Base-by-base conservation (phyloP, 1,140 invertebrate genomes). In the Atta cephalotes region DNA sequence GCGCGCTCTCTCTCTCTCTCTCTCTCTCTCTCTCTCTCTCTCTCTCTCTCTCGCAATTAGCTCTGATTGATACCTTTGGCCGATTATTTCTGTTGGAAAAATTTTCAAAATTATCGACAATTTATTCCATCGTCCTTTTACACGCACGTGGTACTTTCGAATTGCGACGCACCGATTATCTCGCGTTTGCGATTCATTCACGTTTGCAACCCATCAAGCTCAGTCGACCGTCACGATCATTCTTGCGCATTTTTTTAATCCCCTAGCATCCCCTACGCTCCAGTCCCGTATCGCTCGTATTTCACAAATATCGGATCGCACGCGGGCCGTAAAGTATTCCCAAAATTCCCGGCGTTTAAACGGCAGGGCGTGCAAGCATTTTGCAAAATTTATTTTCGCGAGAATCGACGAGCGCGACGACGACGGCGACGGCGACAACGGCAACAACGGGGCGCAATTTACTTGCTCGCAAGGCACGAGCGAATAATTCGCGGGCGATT, bases 271-370 rank as follows among this genome's bases (percentile, higher is more conserved):
- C 49, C 9, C 28, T 28, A 25, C 25, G 56, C 68, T 76, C 70
- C 56, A 4, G 66, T 74, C 62, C 78, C 89, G 77, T 62, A 14
- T 76, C 87, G 89, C 86, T 90, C 89, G 82, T 90, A 90, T 90
- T 90, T 90, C 82, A 90, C 89, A 78, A 90, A 90, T 90, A 90
- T 86, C 87, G 86, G 90, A 88, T 90, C 89, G 82, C 80, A 60
- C 89, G 68, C 81, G 58, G 86, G 86, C 60, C 89, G 89, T 88
- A 88, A 90, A 90, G 77, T 88, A 80, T 90, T 74, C 76, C 65
- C 62, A 76, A 71, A 90, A 89, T 90, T 84, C 84, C 70, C 51
- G 39, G 62, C 88, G 78, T 74, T 90, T 80, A 74, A 90, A 87
- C 65, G 71, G 53, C 39, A 31, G 45, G 25, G 85, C 66, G 31